Conservation (phyloP, 2,888 invertebrate genomes). For the Ecliptopera silaceata region DNA sequence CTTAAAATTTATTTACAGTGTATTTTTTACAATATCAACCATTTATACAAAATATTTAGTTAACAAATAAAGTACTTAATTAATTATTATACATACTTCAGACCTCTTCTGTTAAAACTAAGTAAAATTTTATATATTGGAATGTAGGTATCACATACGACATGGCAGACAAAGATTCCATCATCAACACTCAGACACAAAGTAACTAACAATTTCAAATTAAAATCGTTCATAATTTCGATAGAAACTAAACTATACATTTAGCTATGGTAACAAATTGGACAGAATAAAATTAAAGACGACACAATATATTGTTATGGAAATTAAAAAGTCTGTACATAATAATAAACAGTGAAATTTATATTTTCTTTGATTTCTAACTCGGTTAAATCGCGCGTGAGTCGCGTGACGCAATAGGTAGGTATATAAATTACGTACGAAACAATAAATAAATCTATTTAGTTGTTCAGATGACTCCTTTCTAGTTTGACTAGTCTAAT, state of each 20-base stretch:
- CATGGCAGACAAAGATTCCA: conserved; percentile 64
- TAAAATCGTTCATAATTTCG: conserved; percentile 47
- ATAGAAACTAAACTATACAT: conserved; percentile 59
- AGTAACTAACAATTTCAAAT: conserved; percentile 28
- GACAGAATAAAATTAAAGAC: conserved; percentile 30
- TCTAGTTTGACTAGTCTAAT: conserved; percentile 81
- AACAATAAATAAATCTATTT: conserved; percentile 72
- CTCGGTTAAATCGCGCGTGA: conserved; percentile 34
- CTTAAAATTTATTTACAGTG: conserved; percentile 81
- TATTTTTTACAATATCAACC: conserved; percentile 81
- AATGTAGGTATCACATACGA: conserved; percentile 76
- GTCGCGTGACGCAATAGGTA: conserved; percentile 28
- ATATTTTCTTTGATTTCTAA: conserved; percentile 38
- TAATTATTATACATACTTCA: conserved; percentile 78
- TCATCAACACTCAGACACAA: conserved; percentile 49
- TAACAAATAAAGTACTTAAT: conserved; percentile 68
- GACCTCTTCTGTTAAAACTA: conserved; percentile 72
- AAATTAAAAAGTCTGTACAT: conserved; percentile 15
- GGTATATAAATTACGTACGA: conserved; percentile 41
- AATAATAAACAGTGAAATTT: conserved; percentile 16
- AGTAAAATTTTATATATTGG: conserved; percentile 57
- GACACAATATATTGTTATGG: conserved; percentile 20
- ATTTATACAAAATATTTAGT: conserved; percentile 82
- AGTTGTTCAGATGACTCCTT: conserved; percentile 66
- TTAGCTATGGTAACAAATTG: conserved; percentile 76